These are phyloP conservation scores for Pristionchus arcanus DNA, from an alignment of 2,888 invertebrate genomes.

Conservation along the genomic window DNA sequence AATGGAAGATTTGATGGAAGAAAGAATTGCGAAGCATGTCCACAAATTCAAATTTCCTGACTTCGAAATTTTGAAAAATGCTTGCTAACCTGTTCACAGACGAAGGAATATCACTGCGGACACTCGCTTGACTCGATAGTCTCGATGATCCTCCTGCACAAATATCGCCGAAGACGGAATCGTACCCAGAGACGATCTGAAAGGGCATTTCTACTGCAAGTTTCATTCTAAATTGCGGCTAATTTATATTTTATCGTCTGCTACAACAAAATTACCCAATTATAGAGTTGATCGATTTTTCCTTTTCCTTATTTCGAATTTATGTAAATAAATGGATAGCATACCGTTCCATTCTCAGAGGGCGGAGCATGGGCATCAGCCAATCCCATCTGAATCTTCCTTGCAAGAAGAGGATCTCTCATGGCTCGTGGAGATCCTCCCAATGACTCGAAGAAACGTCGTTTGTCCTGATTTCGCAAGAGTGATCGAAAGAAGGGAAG, in stretches of 20 bases:
- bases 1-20: not conserved
- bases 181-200: slow-evolving; percentile 48
- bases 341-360: slow-evolving; percentile 32
- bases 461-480: slow-evolving; percentile 38
- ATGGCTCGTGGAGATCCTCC: not conserved
- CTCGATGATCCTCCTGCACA: not conserved
- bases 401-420: slow-evolving; percentile 34
- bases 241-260: not conserved
- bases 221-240: not conserved
- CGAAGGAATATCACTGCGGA: slow-evolving; percentile 50
- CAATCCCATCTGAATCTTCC: slow-evolving; percentile 51
- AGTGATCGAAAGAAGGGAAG: not conserved
- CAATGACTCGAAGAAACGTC: slow-evolving; percentile 52
- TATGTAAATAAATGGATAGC: not conserved
- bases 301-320: too few species aligned
- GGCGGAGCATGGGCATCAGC: slow-evolving; percentile 10
- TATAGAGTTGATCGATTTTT: not conserved
- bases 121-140: slow-evolving; percentile 51
- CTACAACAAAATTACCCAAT: too few species aligned
- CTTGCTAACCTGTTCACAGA: slow-evolving; percentile 35
- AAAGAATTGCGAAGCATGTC: not conserved
- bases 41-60: not conserved
- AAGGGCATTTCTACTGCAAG: not conserved
- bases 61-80: not conserved
- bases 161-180: slow-evolving; percentile 53